Evolutionary conservation across 2,113 vertebrate genomes (phyloP).

Genomic region (Formicarius rufipectus): DNA sequence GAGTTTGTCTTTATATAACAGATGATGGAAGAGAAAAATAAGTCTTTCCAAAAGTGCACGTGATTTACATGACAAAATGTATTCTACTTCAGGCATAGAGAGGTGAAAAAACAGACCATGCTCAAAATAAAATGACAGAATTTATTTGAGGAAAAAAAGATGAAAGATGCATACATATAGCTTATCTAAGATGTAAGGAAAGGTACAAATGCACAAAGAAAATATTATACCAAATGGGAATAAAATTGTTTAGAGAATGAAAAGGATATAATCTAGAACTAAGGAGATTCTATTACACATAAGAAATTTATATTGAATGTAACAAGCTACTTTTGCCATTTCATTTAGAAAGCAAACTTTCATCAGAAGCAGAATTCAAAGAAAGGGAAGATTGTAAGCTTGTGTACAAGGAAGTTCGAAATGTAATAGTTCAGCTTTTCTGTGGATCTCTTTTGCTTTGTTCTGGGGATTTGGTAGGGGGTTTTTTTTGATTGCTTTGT

Average conservation of each 20-base stretch:
- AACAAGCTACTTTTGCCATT: neutral
- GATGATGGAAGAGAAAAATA: neutral
- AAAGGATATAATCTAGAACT: neutral
- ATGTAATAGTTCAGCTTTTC: neutral
- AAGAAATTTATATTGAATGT: neutral
- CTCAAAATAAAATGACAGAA: neutral
- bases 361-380: conserved; percentile 27
- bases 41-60: neutral
- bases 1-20: neutral
- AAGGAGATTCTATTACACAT: neutral
- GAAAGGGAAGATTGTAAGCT: neutral
- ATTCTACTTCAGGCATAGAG: neutral
- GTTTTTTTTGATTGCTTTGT: neutral
- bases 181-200: neutral
- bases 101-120: neutral
- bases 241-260: neutral
- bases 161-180: neutral
- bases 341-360: conserved; percentile 15
- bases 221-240: neutral
- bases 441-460: neutral
- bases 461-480: neutral
- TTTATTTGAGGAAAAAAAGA: neutral
- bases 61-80: neutral
- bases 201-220: neutral
- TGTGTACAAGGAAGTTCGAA: neutral